Evolutionary conservation across 1,140 invertebrate genomes (phyloP).

Genomic region (Musca vetustissima): DNA sequence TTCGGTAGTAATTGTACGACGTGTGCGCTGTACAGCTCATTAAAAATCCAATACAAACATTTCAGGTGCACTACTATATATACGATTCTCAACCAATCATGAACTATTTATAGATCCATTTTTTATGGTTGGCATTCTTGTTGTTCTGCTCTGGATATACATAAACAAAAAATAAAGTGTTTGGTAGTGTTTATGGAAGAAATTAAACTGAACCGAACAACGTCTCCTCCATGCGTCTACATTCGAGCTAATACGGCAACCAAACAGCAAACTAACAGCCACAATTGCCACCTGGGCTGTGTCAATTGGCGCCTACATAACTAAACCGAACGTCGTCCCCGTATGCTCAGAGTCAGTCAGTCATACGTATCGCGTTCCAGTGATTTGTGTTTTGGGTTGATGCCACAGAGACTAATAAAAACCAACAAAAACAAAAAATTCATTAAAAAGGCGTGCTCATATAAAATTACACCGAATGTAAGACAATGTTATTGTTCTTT

Average conservation of each 20-base stretch:
- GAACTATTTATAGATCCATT: conserved; percentile 12
- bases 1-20: background rate
- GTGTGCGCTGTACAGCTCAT: background rate
- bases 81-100: conserved; percentile 13
- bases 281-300: conserved; percentile 27
- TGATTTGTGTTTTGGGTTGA: too few relatives aligned
- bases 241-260: background rate
- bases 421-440: too few relatives aligned
- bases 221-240: too few relatives aligned
- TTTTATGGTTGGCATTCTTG: background rate
- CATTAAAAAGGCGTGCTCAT: too few relatives aligned
- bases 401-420: too few relatives aligned
- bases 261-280: background rate
- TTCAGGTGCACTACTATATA: conserved; percentile 10
- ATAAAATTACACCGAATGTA: too few relatives aligned
- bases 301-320: conserved; percentile 30
- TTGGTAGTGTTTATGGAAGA: conserved; percentile 16
- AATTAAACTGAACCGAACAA: background rate
- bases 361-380: too few relatives aligned
- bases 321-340: too few relatives aligned
- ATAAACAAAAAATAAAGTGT: conserved; percentile 19
- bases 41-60: conserved; percentile 10
- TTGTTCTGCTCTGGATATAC: background rate
- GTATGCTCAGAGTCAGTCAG: too few relatives aligned
- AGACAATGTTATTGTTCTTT: too few relatives aligned